Base-by-base conservation (phyloP, 1,140 invertebrate genomes). In the Potamilus streckersoni region DNA sequence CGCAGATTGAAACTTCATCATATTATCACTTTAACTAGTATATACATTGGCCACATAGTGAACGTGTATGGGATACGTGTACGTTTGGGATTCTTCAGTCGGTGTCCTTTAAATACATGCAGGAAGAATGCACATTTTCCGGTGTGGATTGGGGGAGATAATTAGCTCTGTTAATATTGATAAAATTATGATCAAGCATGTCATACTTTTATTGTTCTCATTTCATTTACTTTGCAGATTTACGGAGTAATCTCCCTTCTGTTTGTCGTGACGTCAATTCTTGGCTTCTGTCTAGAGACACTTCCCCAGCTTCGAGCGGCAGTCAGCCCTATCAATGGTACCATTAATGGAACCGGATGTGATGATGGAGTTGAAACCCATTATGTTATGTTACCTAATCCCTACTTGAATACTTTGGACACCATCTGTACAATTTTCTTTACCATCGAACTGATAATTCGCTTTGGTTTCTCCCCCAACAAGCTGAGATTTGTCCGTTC, bases 211-310 rank as follows among this genome's bases (percentile, higher is more conserved):
- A 49, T 49, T 49, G 5, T 49, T 49, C 38, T 59, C 6, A 14
- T 62, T n/a, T 49, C 20, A 60, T 76, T 74, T 79, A 68, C 49
- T 49, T 82, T 84, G 23, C 82, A 92, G 94, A 92, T 95, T 83
- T 94, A 97, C 88, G 95, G 95, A 66, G 93, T 94, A 63, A 92
- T 95, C 80, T 97, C 95, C 0, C 94, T 97, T 64, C 95, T 97
- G 90, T 96, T 97, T 92, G 96, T 97, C 86, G 95, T 95, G 88
- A 92, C 96, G 57, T 97, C 95, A 77, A 95, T 97, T 77, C 91
- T 96, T 63, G 96, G 95, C 63, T 98, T 98, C 90, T 97, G 96
- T 89, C 90, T 97, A 86, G 98, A 98, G 90, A 97, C 96, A 0
- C 94, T 96, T 85, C 95, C 96, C 1, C 93, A 94, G 81, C 93